Evolutionary conservation across 30 jellyfish, hydroid and myxozoan genomes (phyloP).

Genomic region (Turritopsis rubra): DNA sequence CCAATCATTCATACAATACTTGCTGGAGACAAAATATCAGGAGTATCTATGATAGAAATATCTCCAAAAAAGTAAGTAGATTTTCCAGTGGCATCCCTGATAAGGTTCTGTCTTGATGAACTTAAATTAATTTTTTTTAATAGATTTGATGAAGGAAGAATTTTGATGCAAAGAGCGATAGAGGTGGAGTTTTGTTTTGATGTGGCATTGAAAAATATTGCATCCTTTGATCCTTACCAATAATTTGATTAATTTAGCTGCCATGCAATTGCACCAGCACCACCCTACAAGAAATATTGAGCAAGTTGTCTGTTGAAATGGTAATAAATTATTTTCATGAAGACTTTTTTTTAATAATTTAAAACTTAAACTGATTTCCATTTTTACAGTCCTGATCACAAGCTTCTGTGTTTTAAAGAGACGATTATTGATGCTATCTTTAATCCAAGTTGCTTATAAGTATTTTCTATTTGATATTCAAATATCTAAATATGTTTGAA

Average conservation of each 20-base stretch:
- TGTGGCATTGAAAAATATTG: not conserved
- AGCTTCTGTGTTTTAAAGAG: too few species aligned
- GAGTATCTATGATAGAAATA: constrained; percentile 72
- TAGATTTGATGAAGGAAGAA: constrained; percentile 45
- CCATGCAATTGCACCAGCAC: constrained; percentile 25
- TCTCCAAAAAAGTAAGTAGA: constrained; percentile 57
- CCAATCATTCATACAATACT: constrained; percentile 78
- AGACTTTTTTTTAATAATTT: too few species aligned
- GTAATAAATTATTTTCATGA: not conserved
- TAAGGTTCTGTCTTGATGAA: not conserved
- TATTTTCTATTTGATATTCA: too few species aligned
- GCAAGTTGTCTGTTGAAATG: not conserved
- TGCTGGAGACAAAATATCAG: constrained; percentile 74
- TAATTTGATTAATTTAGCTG: constrained; percentile 9
- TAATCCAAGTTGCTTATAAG: too few species aligned
- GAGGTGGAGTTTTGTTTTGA: not conserved
- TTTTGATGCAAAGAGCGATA: constrained; percentile 18
- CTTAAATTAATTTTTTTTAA: not conserved
- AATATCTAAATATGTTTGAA: too few species aligned
- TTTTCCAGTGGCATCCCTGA: not conserved
- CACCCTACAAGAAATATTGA: constrained; percentile 3
- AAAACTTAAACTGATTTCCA: too few species aligned
- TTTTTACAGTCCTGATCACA: too few species aligned
- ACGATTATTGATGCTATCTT: too few species aligned
- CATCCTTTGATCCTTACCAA: too few species aligned